phyloP scores from a whole-genome alignment of 2,113 vertebrate species.

The Patagioenas fasciata region DNA sequence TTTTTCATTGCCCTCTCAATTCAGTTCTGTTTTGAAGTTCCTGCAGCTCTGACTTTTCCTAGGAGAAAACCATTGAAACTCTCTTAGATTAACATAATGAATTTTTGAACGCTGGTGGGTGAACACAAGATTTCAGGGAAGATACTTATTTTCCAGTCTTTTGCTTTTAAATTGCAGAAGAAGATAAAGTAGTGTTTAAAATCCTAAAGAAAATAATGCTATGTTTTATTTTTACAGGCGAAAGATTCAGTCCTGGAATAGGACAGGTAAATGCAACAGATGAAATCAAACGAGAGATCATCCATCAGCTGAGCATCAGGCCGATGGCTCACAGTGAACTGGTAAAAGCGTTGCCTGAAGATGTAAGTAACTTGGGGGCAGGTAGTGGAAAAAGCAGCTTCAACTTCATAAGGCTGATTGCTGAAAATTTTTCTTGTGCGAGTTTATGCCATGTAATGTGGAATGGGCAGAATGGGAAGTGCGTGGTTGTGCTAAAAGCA shows the following conservation, averaged over 20 bases:
- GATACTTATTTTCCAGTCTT: neutral
- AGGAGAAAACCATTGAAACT: neutral
- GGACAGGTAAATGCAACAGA: conserved; percentile 88
- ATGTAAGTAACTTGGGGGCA: conserved; percentile 80
- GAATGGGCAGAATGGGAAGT: neutral
- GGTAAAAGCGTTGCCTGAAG: conserved; percentile 94
- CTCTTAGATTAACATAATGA: neutral
- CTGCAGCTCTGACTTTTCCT: neutral
- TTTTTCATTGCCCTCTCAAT: neutral
- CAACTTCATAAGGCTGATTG: neutral
- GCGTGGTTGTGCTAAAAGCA: neutral
- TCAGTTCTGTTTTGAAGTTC: neutral
- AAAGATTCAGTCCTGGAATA: conserved; percentile 89
- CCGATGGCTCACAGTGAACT: conserved; percentile 97
- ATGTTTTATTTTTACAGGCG: conserved; percentile 75
- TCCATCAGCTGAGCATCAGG: conserved; percentile 94
- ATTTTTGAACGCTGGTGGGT: neutral
- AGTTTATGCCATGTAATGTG: neutral
- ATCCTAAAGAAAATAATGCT: neutral
- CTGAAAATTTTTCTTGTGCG: neutral
- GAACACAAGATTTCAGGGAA: neutral
- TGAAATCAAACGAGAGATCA: conserved; percentile 93
- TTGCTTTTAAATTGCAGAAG: neutral
- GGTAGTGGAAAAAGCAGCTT: neutral
- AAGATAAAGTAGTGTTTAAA: neutral